Percentiles rank a stretch among this genome's conserved stretches.
Conservation (phyloP, 2,888 invertebrate genomes). For the Mythimna loreyi region DNA sequence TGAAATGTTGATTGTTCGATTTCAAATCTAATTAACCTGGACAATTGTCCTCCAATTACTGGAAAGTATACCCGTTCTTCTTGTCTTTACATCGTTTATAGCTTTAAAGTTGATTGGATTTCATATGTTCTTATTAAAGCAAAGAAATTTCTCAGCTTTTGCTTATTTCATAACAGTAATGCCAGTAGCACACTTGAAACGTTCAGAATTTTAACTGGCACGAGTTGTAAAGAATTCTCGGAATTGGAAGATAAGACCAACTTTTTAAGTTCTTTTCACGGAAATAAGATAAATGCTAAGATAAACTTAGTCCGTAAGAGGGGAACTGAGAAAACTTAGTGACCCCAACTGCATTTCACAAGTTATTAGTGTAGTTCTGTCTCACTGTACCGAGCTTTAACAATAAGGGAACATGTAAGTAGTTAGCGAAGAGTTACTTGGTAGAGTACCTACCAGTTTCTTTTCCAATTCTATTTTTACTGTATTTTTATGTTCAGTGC, state of each 20-base stretch:
- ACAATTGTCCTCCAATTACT: constrained; percentile 23
- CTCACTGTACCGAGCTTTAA: constrained; percentile 19
- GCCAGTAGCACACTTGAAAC: constrained; percentile 45
- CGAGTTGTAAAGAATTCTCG: constrained; percentile 73
- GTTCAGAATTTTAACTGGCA: constrained; percentile 60
- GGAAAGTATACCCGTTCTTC: constrained; percentile 16
- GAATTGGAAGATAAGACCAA: constrained; percentile 80
- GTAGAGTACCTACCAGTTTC: constrained; percentile 54
- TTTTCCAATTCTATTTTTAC: constrained; percentile 78
- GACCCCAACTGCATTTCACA: constrained; percentile 57
- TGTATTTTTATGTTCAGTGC: constrained; percentile 73
- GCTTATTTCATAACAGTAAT: constrained; percentile 39
- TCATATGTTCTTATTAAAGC: constrained; percentile 7
- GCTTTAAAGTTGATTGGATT: constrained; percentile 22
- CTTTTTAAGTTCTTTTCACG: constrained; percentile 82
- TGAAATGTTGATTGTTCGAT: constrained; percentile 43
- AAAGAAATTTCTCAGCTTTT: constrained; percentile 12
- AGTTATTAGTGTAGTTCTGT: constrained; percentile 33
- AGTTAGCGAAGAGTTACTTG: constrained; percentile 43
- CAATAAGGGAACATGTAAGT: constrained; percentile 33
- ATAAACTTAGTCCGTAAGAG: constrained; percentile 73
- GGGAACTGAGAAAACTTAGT: constrained; percentile 74
- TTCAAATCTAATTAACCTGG: constrained; percentile 41
- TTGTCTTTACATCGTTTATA: constrained; percentile 21
- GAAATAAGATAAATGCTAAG: constrained; percentile 85